Conservation (phyloP, 2,113 vertebrate genomes). For the Lipotes vexillifer region DNA sequence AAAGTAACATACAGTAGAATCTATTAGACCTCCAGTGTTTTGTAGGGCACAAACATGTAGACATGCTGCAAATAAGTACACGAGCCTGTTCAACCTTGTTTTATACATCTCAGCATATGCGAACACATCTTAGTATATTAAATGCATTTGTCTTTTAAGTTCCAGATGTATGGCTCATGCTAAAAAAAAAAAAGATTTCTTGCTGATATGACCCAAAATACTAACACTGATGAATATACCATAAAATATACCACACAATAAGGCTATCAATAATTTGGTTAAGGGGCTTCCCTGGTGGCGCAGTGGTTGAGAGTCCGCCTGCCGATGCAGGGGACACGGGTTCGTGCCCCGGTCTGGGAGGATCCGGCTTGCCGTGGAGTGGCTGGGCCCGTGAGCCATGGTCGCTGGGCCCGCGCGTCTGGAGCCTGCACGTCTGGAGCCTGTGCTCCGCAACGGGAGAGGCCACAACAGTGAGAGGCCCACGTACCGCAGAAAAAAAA, state of each 20-base stretch:
- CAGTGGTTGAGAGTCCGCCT: no score
- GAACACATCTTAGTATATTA: not conserved
- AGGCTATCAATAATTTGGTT: not conserved
- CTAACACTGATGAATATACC: not conserved
- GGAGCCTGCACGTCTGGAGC: no score
- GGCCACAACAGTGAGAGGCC: no score
- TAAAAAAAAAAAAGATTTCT: not conserved
- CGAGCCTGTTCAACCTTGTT: not conserved
- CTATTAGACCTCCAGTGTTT: not conserved
- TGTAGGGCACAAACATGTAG: not conserved
- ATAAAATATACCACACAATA: not conserved
- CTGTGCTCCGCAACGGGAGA: no score
- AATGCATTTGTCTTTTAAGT: not conserved
- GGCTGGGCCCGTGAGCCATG: no score
- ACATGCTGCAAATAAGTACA: not conserved
- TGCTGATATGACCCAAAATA: not conserved
- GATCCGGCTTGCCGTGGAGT: no score
- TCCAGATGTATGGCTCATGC: not conserved
- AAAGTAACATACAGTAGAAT: not conserved
- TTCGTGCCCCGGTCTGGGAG: no score
- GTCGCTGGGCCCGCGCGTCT: no score
- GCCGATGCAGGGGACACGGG: no score
- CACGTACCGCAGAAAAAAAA: no score
- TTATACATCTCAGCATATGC: not conserved
- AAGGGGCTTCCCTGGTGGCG: not conserved